Percentiles rank a stretch among this genome's conserved stretches.
phyloP scores from a whole-genome alignment of 2,797 vertebrate species.

The Coccyzus lansbergi region DNA sequence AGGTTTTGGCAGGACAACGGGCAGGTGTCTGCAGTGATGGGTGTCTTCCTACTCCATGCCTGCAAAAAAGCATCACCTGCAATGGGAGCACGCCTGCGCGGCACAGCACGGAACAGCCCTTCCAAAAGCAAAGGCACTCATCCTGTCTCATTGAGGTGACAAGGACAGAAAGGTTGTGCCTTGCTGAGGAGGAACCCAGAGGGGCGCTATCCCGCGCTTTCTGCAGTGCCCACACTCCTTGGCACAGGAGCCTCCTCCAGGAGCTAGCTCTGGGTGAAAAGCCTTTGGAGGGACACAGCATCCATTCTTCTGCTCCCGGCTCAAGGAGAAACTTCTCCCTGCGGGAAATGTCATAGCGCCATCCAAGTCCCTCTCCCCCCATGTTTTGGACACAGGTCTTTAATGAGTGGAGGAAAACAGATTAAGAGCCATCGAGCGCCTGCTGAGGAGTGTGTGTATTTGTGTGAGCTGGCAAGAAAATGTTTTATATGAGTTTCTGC shows the following conservation, averaged over 20 bases:
- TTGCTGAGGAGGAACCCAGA: not conserved
- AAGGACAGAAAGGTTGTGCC: not conserved
- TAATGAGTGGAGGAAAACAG: slow-evolving; percentile 30
- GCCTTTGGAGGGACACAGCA: not conserved
- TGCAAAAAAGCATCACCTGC: not conserved
- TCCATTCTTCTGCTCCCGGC: not conserved
- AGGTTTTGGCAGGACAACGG: not conserved
- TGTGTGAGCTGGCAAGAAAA: slow-evolving; percentile 16
- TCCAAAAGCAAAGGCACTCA: not conserved
- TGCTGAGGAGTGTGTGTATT: not conserved
- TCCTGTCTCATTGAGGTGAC: accelerated
- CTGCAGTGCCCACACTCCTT: accelerated
- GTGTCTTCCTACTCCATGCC: not conserved
- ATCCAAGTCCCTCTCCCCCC: not conserved
- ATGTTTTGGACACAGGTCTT: not conserved
- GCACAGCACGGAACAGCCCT: accelerated
- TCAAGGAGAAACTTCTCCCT: not conserved
- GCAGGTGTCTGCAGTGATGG: not conserved
- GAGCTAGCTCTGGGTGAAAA: not conserved
- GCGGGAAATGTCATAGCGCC: not conserved
- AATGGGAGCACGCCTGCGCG: accelerated
- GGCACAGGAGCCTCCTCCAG: not conserved
- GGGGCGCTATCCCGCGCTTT: not conserved
- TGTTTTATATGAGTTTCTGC: slow-evolving; percentile 26
- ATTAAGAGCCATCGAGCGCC: slow-evolving; percentile 11